These are phyloP conservation scores for Microcebus ravelobensis DNA, from an alignment of 2,113 vertebrate species.

Conservation along the genomic window DNA sequence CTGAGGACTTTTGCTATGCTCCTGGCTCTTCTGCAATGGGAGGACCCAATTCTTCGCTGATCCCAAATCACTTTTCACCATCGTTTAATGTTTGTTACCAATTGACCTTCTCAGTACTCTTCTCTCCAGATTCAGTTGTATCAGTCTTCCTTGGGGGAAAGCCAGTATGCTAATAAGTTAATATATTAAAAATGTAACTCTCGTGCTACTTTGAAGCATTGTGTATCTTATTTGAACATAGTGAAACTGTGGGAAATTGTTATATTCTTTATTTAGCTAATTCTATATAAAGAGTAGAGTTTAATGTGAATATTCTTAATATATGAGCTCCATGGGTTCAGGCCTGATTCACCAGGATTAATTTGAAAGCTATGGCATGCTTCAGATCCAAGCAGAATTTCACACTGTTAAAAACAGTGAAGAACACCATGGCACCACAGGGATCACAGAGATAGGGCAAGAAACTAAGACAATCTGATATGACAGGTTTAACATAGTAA, in stretches of 20 bases:
- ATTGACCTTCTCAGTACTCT: background rate
- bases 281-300: background rate
- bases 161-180: background rate
- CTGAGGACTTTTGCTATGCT: background rate
- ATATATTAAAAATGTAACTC: background rate
- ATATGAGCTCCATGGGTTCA: background rate
- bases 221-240: background rate
- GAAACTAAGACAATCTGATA: background rate
- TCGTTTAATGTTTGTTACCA: constrained; percentile 30
- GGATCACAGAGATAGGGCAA: background rate
- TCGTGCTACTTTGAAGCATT: background rate
- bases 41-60: background rate
- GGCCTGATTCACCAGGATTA: background rate
- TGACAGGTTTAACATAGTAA: background rate
- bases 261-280: background rate
- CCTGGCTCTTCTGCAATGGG: background rate
- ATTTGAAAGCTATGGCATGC: background rate
- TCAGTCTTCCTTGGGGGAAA: background rate
- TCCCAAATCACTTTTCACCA: background rate
- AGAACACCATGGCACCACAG: background rate
- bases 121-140: constrained; percentile 8
- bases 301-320: background rate
- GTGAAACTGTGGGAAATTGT: background rate
- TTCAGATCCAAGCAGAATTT: background rate
- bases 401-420: background rate